These are phyloP conservation scores for Apocrypta bakeri DNA, from an alignment of 1,140 invertebrate genomes.

Conservation along the genomic window DNA sequence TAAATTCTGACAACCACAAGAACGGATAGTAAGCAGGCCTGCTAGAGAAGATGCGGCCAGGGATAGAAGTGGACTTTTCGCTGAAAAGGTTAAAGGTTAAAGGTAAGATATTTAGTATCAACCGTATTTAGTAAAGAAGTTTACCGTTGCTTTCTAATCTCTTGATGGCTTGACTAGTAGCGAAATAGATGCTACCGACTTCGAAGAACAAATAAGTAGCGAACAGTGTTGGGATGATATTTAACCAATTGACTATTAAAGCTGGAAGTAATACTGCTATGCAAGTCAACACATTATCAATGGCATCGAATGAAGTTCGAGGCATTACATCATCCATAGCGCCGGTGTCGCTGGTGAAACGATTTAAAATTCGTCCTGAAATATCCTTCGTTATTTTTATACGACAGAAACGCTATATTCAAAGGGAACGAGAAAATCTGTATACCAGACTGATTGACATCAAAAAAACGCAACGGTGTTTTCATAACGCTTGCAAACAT, in stretches of 20 bases:
- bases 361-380: conserved; percentile 86
- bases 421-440: neutral
- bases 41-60: conserved; percentile 84
- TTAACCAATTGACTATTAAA: conserved; percentile 83
- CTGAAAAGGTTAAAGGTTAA: conserved; percentile 73
- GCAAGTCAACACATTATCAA: conserved; percentile 75
- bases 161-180: conserved; percentile 86
- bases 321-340: conserved; percentile 90
- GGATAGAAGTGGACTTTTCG: conserved; percentile 84
- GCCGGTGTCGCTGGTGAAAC: conserved; percentile 90
- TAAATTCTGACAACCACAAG: conserved; percentile 82
- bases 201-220: conserved; percentile 80
- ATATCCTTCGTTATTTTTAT: neutral
- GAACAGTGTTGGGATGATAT: conserved; percentile 81
- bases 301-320: conserved; percentile 80
- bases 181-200: conserved; percentile 83
- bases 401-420: neutral
- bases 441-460: conserved; percentile 79
- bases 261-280: conserved; percentile 74
- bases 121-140: neutral
- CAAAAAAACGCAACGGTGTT: conserved; percentile 81
- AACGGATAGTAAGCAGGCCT: conserved; percentile 87
- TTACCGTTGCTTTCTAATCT: conserved; percentile 87
- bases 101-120: neutral
- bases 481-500: conserved; percentile 79